Evolutionary conservation across 2,888 invertebrate genomes (phyloP).

Genomic region (Meganola albula): DNA sequence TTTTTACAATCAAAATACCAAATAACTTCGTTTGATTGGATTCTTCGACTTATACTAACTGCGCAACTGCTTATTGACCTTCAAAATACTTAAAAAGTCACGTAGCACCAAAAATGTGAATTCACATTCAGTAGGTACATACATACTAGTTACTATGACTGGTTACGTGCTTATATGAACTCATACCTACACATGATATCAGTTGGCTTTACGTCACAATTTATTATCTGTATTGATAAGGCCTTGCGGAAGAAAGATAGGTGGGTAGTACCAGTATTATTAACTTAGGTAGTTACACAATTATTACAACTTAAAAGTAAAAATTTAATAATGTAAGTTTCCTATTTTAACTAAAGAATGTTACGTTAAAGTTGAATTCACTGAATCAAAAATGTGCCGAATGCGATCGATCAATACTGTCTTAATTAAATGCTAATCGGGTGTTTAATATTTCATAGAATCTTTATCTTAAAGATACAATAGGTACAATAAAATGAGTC

Average conservation of each 20-base stretch:
- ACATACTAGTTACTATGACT: conserved; percentile 16
- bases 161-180: conserved; percentile 34
- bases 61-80: conserved; percentile 23
- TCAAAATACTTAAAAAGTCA: conserved; percentile 22
- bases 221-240: conserved; percentile 59
- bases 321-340: too few species aligned
- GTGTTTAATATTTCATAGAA: too few species aligned
- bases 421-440: too few species aligned
- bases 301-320: too few species aligned
- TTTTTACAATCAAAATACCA: conserved; percentile 24
- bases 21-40: conserved; percentile 26
- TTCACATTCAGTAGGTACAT: conserved; percentile 18
- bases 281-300: too few species aligned
- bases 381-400: too few species aligned
- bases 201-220: conserved; percentile 43
- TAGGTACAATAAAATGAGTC: too few species aligned
- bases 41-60: conserved; percentile 26
- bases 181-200: conserved; percentile 38
- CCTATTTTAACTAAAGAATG: too few species aligned
- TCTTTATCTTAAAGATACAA: too few species aligned
- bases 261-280: too few species aligned
- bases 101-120: conserved; percentile 27
- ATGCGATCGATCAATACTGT: too few species aligned
- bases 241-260: conserved; percentile 45
- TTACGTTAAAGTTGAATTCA: too few species aligned